phyloP scores from a whole-genome alignment of 2,888 invertebrate species.

The Himalopsyche anomala region DNA sequence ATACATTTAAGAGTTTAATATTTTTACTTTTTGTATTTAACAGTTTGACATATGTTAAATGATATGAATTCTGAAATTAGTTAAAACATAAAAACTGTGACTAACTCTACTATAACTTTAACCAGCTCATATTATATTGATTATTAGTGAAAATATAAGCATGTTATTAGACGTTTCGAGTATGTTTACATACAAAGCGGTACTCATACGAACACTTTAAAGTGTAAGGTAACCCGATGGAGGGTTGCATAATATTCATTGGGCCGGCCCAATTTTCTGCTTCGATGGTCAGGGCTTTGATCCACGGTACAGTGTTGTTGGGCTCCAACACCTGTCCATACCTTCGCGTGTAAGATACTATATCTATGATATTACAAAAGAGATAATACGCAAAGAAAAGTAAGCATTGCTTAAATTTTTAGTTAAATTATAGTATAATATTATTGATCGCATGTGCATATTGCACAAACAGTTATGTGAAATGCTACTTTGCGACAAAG shows the following conservation, averaged over 20 bases:
- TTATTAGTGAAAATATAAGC: conserved; percentile 1
- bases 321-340: conserved; percentile 47
- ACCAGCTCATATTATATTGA: no score
- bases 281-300: conserved; percentile 76
- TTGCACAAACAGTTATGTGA: no score
- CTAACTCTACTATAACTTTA: no score
- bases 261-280: conserved; percentile 77
- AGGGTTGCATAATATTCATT: conserved; percentile 79
- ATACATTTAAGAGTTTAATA: no score
- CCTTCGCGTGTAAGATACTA: background rate
- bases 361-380: background rate
- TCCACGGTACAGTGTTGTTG: conserved; percentile 68
- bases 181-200: conserved; percentile 58
- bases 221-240: conserved; percentile 74
- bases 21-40: no score
- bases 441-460: no score
- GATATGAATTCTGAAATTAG: no score
- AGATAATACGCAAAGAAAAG: background rate
- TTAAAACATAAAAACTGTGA: background rate
- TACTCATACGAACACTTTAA: conserved; percentile 68
- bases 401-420: background rate
- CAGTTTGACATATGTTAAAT: no score
- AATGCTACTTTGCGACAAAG: no score
- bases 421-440: no score
- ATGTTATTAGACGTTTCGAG: conserved; percentile 53